These are phyloP conservation scores for Dasysyrphus albostriatus DNA, from an alignment of 2,888 invertebrate species.

Conservation along the genomic window DNA sequence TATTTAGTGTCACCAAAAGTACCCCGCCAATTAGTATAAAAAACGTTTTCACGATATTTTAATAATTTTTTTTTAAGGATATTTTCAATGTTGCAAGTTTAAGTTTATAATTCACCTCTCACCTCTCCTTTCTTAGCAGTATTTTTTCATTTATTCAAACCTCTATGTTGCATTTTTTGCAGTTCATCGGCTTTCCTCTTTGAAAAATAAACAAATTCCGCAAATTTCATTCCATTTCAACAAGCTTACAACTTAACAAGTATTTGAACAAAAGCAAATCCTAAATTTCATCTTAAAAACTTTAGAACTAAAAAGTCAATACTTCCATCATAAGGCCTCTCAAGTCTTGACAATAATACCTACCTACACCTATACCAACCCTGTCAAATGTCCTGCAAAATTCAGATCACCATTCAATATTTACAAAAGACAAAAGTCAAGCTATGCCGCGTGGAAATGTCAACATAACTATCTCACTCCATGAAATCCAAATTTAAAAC, in stretches of 20 bases:
- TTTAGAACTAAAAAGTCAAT: neutral
- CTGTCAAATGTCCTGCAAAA: slow-evolving; percentile 29
- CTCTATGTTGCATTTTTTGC: too few species aligned
- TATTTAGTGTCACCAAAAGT: too few species aligned
- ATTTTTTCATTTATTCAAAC: too few species aligned
- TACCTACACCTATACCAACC: too few species aligned
- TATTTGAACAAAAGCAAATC: neutral
- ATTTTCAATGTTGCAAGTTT: too few species aligned
- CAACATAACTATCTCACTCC: slow-evolving; percentile 69
- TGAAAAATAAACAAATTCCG: neutral
- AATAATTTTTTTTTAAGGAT: too few species aligned
- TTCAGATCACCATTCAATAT: slow-evolving; percentile 55
- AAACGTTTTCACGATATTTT: too few species aligned
- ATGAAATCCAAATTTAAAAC: slow-evolving; percentile 52
- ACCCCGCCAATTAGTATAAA: too few species aligned
- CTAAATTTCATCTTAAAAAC: slow-evolving; percentile 1
- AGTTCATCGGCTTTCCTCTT: neutral
- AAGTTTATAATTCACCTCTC: too few species aligned
- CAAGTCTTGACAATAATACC: neutral
- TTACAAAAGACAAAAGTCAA: slow-evolving; percentile 67
- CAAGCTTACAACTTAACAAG: neutral
- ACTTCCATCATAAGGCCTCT: too few species aligned
- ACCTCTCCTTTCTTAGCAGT: too few species aligned
- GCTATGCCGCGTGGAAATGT: slow-evolving; percentile 68
- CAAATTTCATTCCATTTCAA: neutral